Base-by-base conservation (phyloP, 2,797 vertebrate genomes). In the Apogon hyalosoma region DNA sequence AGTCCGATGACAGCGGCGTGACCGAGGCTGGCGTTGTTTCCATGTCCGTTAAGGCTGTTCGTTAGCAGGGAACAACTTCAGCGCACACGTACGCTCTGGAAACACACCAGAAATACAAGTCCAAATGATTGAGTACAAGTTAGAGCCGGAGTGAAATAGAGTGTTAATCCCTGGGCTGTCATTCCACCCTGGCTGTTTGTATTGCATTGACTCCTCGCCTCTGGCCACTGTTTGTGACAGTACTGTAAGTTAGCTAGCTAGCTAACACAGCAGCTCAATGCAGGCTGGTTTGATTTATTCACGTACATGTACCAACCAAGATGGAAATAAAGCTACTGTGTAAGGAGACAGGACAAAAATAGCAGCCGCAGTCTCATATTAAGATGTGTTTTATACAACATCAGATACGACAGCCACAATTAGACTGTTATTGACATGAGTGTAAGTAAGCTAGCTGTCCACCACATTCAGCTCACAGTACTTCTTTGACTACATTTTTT, bases 1-100 rank as follows among this genome's bases (percentile, higher is more conserved):
- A 28, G 65, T 74, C 81, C 71, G 84, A 59, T 86, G 87, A 89
- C 85, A 85, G 63, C 72, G 40, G 79, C 62, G 72, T 83, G 82
- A 87, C 74, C 63, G 11, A 39, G 66, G 18, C 65, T 51, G 45
- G 10, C 0, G 53, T 13, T 77, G 77, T 67, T 77, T 55, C 73
- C 41, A 24, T 43, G n/a, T 7, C 39, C 11, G 4, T 14, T 38
- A n/a, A 18, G 28, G 0, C 41, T 8, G 48, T 19, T 61, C 19
- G 13, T 5, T 18, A 42, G 60, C 9, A 13, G 31, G 12, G 14
- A 15, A 61, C 40, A 8, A 46, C 21, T 42, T 12, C 7, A 62
- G 12, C 42, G 39, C 9, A 24, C 13, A n/a, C 16, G 46, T 7
- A 2, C 2, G 19, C 36, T 19, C 6, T 10, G 0, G 8, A 7